Evolutionary conservation across 37 sponge, comb jelly and placozoan species (phyloP).

Genomic region (Diacarnus erythraeanus): DNA sequence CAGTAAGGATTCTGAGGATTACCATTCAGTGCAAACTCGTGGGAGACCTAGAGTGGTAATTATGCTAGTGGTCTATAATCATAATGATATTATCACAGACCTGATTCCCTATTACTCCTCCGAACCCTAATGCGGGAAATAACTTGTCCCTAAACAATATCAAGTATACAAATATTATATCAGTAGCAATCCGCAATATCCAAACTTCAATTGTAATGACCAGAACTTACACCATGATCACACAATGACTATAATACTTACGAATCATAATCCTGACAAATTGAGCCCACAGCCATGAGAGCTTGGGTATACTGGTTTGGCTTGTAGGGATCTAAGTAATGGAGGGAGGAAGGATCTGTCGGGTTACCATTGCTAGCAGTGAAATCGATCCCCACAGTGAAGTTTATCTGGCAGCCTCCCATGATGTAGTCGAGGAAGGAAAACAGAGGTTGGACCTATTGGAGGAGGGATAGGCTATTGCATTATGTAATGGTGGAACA

Average conservation of each 20-base stretch:
- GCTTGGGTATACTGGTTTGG: slow-evolving; percentile 84
- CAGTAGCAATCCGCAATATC: too few species aligned
- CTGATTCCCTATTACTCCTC: slow-evolving; percentile 61
- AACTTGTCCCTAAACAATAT: slow-evolving; percentile 85
- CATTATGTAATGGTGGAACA: background rate
- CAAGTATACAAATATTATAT: background rate
- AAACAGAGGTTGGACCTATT: slow-evolving; percentile 45
- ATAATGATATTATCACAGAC: background rate
- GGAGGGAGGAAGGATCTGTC: slow-evolving; percentile 64
- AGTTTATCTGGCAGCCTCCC: slow-evolving; percentile 87
- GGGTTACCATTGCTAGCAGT: slow-evolving; percentile 90
- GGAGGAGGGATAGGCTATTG: background rate
- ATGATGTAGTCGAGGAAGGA: slow-evolving; percentile 91
- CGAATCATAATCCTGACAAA: slow-evolving; percentile 93
- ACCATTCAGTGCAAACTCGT: slow-evolving; percentile 86
- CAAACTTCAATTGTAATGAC: too few species aligned
- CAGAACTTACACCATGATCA: too few species aligned
- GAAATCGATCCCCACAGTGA: slow-evolving; percentile 91
- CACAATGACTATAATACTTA: slow-evolving; percentile 53
- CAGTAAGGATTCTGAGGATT: slow-evolving; percentile 81
- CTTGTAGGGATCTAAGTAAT: slow-evolving; percentile 67
- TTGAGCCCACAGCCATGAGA: slow-evolving; percentile 70
- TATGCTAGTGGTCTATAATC: background rate
- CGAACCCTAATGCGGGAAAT: slow-evolving; percentile 93
- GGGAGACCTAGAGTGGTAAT: slow-evolving; percentile 65